Percentiles rank a stretch among this genome's conserved stretches.
These are phyloP conservation scores for Phalacrocorax carbo DNA, from an alignment of 2,113 vertebrate genomes.

Conservation along the genomic window DNA sequence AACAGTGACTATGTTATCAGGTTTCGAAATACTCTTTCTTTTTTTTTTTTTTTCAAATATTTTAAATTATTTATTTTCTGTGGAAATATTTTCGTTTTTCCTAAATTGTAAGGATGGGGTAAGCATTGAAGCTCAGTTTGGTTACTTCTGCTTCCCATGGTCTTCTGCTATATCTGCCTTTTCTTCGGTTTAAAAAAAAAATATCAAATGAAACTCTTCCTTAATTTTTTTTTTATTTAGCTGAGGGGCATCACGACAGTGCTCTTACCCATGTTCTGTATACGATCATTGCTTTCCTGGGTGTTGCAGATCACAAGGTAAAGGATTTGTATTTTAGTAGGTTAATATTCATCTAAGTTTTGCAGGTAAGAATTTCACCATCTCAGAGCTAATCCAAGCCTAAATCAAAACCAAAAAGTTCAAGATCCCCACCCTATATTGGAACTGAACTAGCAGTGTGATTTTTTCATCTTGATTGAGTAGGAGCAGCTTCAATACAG, in stretches of 20 bases:
- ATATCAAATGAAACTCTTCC: constrained; percentile 30
- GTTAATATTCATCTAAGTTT: not conserved
- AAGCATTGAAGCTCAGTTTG: not conserved
- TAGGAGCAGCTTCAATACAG: not conserved
- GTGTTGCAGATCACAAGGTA: constrained; percentile 97
- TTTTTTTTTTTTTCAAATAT: not conserved
- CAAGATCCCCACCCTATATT: not conserved
- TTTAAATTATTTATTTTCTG: not conserved
- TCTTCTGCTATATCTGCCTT: not conserved
- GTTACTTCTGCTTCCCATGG: not conserved
- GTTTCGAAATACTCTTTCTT: not conserved
- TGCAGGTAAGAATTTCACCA: not conserved
- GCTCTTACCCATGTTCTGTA: constrained; percentile 94
- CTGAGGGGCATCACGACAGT: constrained; percentile 97
- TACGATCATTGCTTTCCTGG: constrained; percentile 90
- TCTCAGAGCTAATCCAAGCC: not conserved
- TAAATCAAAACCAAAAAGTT: not conserved
- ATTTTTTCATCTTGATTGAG: not conserved
- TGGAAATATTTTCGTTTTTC: not conserved
- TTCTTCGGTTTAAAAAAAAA: not conserved
- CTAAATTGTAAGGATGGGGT: not conserved
- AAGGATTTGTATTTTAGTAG: not conserved
- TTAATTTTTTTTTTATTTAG: constrained; percentile 77
- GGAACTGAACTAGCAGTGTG: not conserved
- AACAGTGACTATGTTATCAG: not conserved